Percentiles rank a stretch among this genome's conserved stretches.
These are phyloP conservation scores for Sceloporus undulatus DNA, from an alignment of 2,113 vertebrate species.

Conservation along the genomic window DNA sequence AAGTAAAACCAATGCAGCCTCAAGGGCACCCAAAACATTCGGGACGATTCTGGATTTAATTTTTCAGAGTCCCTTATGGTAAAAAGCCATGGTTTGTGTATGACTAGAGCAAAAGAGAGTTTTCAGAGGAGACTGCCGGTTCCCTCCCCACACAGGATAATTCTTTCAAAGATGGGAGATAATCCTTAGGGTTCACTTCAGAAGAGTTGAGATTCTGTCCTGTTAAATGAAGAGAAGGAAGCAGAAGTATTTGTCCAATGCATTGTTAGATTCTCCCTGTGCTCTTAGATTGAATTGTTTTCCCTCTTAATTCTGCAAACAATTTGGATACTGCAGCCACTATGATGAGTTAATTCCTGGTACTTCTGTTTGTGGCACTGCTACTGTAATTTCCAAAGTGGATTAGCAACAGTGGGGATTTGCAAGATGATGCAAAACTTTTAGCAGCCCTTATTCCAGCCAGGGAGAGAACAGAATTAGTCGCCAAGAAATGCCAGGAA, in stretches of 20 bases:
- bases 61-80: not conserved
- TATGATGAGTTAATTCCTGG: not conserved
- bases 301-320: constrained; percentile 31
- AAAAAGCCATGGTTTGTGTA: constrained; percentile 49
- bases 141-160: not conserved
- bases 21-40: constrained; percentile 42
- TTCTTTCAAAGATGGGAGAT: not conserved
- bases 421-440: not conserved
- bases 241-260: constrained; percentile 4
- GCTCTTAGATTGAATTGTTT: constrained; percentile 28
- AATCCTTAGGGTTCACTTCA: not conserved
- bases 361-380: not conserved
- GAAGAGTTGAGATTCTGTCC: not conserved
- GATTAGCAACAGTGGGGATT: not conserved
- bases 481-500: constrained; percentile 23
- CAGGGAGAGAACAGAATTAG: constrained; percentile 39
- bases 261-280: constrained; percentile 24
- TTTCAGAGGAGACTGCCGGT: constrained; percentile 16
- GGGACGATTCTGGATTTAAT: constrained; percentile 45
- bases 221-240: not conserved
- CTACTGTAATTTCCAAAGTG: constrained; percentile 7
- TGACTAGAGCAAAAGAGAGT: not conserved
- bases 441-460: constrained; percentile 36
- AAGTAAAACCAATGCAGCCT: not conserved
- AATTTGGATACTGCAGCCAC: not conserved